Conservation (phyloP, 2,797 vertebrate species). For the Danionella dracula region DNA sequence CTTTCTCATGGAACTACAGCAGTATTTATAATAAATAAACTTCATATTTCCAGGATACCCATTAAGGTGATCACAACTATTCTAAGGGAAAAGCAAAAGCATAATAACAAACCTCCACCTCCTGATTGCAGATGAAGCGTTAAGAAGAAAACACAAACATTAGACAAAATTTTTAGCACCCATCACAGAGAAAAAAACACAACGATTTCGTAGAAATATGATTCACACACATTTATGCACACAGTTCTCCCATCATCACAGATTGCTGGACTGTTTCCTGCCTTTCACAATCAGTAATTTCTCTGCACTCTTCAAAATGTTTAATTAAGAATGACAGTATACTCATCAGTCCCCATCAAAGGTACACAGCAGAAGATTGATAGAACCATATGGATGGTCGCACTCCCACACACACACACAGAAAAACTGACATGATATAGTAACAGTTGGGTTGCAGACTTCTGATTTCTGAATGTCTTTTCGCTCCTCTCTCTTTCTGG, state of each 20-base stretch:
- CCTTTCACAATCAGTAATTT: slow-evolving; percentile 11
- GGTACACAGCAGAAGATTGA: slow-evolving; percentile 4
- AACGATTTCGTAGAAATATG: neutral
- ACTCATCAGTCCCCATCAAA: neutral
- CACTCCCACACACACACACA: neutral
- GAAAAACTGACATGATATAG: neutral
- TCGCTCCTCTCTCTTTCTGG: neutral
- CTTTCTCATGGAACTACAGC: neutral
- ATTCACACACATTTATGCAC: neutral
- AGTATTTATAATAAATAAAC: neutral
- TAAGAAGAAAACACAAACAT: slow-evolving; percentile 58
- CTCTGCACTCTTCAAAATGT: neutral
- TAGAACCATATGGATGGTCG: slow-evolving; percentile 9
- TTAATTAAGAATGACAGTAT: slow-evolving; percentile 10
- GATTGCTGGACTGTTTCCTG: slow-evolving; percentile 8
- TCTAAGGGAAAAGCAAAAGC: slow-evolving; percentile 29
- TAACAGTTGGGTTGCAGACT: neutral
- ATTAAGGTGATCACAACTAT: neutral
- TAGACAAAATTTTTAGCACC: slow-evolving; percentile 25
- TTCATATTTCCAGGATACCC: neutral
- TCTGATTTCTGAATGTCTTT: neutral
- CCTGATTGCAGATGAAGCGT: slow-evolving; percentile 81
- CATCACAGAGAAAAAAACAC: slow-evolving; percentile 4
- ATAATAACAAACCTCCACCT: slow-evolving; percentile 91
- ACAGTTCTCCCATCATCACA: neutral